phyloP scores from a whole-genome alignment of 2,797 vertebrate species.

The Ceryle rudis region DNA sequence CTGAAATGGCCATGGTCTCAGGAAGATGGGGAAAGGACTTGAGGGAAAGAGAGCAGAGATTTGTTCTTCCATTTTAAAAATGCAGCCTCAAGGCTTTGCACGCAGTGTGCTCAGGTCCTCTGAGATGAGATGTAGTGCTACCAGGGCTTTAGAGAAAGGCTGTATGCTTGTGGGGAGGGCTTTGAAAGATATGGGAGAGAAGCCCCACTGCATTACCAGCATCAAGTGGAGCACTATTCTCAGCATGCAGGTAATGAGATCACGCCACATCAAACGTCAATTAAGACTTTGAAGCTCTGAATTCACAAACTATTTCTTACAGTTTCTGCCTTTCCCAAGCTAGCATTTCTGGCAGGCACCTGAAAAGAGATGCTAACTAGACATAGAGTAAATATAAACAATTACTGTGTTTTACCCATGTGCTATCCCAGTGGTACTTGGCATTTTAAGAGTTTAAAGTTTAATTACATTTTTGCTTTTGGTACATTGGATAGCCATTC shows the following conservation, averaged over 20 bases:
- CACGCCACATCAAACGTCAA: slow-evolving; percentile 20
- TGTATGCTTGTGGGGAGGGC: neutral
- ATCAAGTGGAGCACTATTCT: neutral
- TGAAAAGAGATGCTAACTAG: slow-evolving; percentile 60
- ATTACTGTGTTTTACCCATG: slow-evolving; percentile 48
- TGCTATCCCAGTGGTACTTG: slow-evolving; percentile 59
- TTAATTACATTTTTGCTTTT: slow-evolving; percentile 74
- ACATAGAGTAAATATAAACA: slow-evolving; percentile 60
- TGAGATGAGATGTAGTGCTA: neutral
- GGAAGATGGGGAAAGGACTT: neutral
- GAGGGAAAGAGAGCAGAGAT: neutral
- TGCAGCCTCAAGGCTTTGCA: neutral
- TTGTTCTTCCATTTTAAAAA: neutral
- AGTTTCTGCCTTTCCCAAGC: neutral
- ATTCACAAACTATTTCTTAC: slow-evolving; percentile 26
- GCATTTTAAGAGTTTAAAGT: slow-evolving; percentile 75
- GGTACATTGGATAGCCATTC: slow-evolving; percentile 67
- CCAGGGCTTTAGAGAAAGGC: neutral
- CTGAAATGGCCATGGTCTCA: neutral
- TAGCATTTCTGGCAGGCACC: slow-evolving; percentile 26
- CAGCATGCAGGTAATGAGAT: slow-evolving; percentile 19
- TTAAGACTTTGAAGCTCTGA: slow-evolving; percentile 35
- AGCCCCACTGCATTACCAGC: neutral
- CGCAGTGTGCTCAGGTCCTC: neutral
- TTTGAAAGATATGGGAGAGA: neutral